Evolutionary conservation across 1,140 invertebrate species (phyloP), one percentile per base, ranked within the genome.

Genomic region (Drosophila sp.): DNA sequence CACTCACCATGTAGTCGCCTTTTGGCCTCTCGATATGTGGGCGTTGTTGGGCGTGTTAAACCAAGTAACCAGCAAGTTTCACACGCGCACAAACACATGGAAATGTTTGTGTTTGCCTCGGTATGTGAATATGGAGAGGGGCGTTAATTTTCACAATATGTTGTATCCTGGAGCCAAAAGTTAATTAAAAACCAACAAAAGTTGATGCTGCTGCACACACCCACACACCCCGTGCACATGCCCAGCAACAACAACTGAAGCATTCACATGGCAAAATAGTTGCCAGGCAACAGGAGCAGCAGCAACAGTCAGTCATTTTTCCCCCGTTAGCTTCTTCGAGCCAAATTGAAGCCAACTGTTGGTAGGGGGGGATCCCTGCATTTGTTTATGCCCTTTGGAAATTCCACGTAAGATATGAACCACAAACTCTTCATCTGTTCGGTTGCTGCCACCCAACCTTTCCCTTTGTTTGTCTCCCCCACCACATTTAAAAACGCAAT

Each of bases 181-280:
- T 91, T 91, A 91, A 91, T 91, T 91, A 91, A 91, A 91, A 91
- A 91, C 90, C 84, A 91, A 91, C 90, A 91, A 91, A 91, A 89
- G 80, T 83, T 77, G 66, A 60, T 61, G 77, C 60, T 75, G 71
- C 84, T 17, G 73, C 69, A 66, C 47, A 68, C 66, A 30, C 55
- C 23, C 44, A 55, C 66, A 41, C 29, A 35, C 27, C 35, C 4
- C 4, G n/a, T 57, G 33, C 60, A 40, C 27, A 8, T 23, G 25
- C 41, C 44, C 54, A 67, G 6, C 7, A 73, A 66, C 7, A 73
- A 66, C 60, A 62, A 57, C 60, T 63, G 70, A 68, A 56, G 62
- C 76, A 76, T 62, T 62, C 75, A 75, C 71, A 75, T 75, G 72
- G 66, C 71, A 74, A 74, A 76, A 77, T 61, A 50, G 66, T 54